phyloP scores from a whole-genome alignment of 2,113 vertebrate genomes.

The Archocentrus centrarchus region DNA sequence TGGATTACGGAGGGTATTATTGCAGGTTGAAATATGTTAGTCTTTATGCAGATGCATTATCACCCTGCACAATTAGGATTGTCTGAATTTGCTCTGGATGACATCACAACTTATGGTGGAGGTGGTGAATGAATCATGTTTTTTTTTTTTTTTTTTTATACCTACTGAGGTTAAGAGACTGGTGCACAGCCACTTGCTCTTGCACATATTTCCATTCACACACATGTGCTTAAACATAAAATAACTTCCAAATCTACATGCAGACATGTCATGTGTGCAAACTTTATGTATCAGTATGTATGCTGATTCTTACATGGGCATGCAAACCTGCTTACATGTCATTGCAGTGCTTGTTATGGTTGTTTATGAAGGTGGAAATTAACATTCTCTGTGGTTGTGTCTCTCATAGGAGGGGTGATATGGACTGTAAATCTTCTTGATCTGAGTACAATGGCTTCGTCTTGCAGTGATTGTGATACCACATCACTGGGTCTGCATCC shows the following conservation, averaged over 20 bases:
- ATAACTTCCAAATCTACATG: not conserved
- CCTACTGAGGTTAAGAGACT: not conserved
- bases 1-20: constrained; percentile 55
- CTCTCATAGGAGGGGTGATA: constrained; percentile 47
- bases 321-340: constrained; percentile 41
- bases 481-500: constrained; percentile 33
- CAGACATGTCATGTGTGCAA: constrained; percentile 1
- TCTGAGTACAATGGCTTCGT: constrained; percentile 49
- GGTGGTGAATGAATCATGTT: constrained; percentile 3
- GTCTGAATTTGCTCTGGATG: constrained; percentile 54
- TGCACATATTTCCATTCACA: not conserved
- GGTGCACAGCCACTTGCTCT: not conserved
- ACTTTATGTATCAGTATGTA: not conserved
- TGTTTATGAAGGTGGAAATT: constrained; percentile 74
- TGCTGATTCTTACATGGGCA: constrained; percentile 18
- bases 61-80: constrained; percentile 65
- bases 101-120: constrained; percentile 47
- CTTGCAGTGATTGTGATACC: constrained; percentile 44
- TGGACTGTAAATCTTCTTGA: constrained; percentile 62
- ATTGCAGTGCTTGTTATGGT: constrained; percentile 46
- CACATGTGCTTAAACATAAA: not conserved
- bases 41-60: constrained; percentile 66
- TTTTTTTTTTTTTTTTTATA: constrained; percentile 16
- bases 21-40: constrained; percentile 55
- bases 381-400: constrained; percentile 67